Evolutionary conservation across 2,888 invertebrate genomes (phyloP).

Genomic region (Melinopterus prodromus): DNA sequence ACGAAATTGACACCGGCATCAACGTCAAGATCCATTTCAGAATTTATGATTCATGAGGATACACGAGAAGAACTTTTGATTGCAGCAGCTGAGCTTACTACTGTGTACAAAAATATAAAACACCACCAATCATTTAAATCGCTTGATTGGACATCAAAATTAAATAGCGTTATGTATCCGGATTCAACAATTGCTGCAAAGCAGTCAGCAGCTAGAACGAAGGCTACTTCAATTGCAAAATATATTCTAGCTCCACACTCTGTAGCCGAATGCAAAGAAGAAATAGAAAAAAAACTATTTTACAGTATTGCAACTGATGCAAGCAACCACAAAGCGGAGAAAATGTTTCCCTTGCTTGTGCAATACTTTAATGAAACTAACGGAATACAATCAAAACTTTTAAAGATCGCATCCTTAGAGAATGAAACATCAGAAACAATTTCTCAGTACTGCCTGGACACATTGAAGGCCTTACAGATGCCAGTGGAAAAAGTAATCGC

Average conservation of each 20-base stretch:
- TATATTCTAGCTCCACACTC: slow-evolving; percentile 27
- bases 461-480: slow-evolving; percentile 42
- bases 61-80: slow-evolving; percentile 27
- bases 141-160: slow-evolving; percentile 14
- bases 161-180: slow-evolving; percentile 17
- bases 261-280: slow-evolving; percentile 4
- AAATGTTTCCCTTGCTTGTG: slow-evolving; percentile 46
- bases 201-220: slow-evolving; percentile 28
- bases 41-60: slow-evolving; percentile 22
- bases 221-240: slow-evolving; percentile 30
- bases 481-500: slow-evolving; percentile 35
- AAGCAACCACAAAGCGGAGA: slow-evolving; percentile 44
- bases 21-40: slow-evolving; percentile 15
- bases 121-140: slow-evolving; percentile 18
- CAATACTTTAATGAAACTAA: slow-evolving; percentile 42
- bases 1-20: slow-evolving; percentile 17
- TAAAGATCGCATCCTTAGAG: slow-evolving; percentile 39
- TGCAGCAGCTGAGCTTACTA: slow-evolving; percentile 27
- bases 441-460: slow-evolving; percentile 42
- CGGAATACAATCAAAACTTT: slow-evolving; percentile 42
- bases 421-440: slow-evolving; percentile 46
- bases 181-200: slow-evolving; percentile 27
- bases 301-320: slow-evolving; percentile 45
- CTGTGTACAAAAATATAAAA: slow-evolving; percentile 1
- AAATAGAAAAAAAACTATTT: slow-evolving; percentile 33